Base-by-base conservation (phyloP, 2,888 invertebrate species). In the Cataglyphis albicans region DNA sequence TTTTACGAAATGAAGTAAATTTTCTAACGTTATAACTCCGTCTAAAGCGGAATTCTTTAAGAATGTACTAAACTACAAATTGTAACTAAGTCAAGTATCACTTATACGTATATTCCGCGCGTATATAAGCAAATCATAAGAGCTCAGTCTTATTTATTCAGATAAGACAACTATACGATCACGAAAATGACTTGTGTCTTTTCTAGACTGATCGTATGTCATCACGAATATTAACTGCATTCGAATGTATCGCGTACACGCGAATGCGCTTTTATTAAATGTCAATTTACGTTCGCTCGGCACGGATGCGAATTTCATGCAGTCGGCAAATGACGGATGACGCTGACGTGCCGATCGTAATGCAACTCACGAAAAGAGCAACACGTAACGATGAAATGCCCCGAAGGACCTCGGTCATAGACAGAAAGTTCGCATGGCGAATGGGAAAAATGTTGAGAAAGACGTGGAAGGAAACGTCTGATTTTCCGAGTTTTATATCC, bases 271-370 rank as follows among this genome's bases (percentile, higher is more conserved):
- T 74, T 74, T 80, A 80, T 73, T 44, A 80, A 73, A 80, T 25
- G 52, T 76, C 76, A 76, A 75, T 76, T 67, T 82, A 57, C 59
- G 15, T 35, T 67, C 68, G 41, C 29, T 12, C 52, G 67, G 32
- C 70, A 55, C 44, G 6, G 15, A 52, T 15, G 32, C n/a, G 21
- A 75, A 32, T 65, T 35, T 25, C 35, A 61, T 44, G 48, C 32
- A 41, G 61, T 80, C 61, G 64, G 55, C 63, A 83, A 83, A 85
- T 85, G 84, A 85, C 68, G 83, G 80, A 84, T 83, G 63, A 83
- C 73, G 44, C 61, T 64, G 68, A 84, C 81, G 80, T 83, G 81
- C 68, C 65, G 73, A 73, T 81, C 57, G 55, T 73, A 73, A 84
- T 83, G 74, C 72, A 55, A 52, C 70, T 85, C 74, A 68, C 57